Evolutionary conservation across 2,797 vertebrate species (phyloP).

Genomic region (Momotus momota): DNA sequence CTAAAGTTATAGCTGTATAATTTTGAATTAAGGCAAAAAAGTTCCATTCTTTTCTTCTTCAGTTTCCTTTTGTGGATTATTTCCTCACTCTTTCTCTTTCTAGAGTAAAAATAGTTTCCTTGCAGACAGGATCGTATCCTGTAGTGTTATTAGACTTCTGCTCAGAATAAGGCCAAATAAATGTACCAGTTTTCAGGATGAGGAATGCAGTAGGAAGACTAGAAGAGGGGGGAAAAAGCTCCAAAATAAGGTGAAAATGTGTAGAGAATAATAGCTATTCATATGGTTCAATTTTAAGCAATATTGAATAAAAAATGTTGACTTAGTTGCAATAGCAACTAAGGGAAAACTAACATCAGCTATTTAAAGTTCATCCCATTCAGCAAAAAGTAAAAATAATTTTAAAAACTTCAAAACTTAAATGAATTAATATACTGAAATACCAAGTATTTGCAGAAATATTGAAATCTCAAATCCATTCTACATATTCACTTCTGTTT

Average conservation of each 20-base stretch:
- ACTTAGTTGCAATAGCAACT: not conserved
- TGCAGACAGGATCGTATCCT: not conserved
- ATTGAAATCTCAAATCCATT: not conserved
- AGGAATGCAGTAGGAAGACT: not conserved
- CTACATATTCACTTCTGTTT: not conserved
- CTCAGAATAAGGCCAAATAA: not conserved
- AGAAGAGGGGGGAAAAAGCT: not conserved
- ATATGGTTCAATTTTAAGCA: not conserved
- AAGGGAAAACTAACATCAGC: not conserved
- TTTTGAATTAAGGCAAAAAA: not conserved
- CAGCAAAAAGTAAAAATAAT: not conserved
- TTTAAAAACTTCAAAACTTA: not conserved
- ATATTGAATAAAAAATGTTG: not conserved
- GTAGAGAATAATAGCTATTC: not conserved
- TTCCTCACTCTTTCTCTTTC: not conserved
- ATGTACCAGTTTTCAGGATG: not conserved
- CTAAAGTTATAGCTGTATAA: not conserved
- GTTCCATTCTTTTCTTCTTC: not conserved
- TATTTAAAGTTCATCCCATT: not conserved
- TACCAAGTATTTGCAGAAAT: not conserved
- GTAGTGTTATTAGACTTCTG: not conserved
- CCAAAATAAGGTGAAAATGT: not conserved
- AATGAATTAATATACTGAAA: not conserved
- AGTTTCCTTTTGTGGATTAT: not conserved
- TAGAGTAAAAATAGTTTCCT: not conserved